Evolutionary conservation across 2,888 invertebrate species (phyloP).

Genomic region (Eumacrocentrus americanus): DNA sequence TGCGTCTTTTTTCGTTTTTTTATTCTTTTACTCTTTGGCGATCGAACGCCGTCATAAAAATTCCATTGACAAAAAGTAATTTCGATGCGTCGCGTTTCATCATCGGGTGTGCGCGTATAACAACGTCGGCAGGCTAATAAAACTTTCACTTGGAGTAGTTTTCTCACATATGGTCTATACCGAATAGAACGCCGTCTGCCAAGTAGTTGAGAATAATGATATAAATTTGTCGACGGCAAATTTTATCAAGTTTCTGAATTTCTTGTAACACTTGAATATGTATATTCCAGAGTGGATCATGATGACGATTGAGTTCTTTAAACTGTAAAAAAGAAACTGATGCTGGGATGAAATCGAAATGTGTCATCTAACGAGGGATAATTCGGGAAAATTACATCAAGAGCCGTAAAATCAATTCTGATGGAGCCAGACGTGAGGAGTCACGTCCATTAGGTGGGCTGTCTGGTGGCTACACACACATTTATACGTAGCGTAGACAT

Average conservation of each 20-base stretch:
- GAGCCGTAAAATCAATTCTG: conserved; percentile 19
- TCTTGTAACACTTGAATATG: too few species aligned
- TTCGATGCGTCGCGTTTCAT: background rate
- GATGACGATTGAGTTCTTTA: background rate
- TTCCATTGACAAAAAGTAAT: conserved; percentile 8
- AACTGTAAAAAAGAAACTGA: background rate
- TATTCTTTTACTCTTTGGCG: background rate
- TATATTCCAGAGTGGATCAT: background rate
- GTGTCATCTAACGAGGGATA: conserved; percentile 3
- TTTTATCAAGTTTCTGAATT: too few species aligned
- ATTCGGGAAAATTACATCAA: conserved; percentile 5
- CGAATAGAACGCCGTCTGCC: background rate
- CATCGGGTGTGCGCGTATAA: background rate
- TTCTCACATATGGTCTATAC: background rate
- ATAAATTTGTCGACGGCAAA: background rate
- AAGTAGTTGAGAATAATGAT: background rate
- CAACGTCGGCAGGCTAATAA: conserved; percentile 1
- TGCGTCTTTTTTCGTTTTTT: conserved; percentile 6
- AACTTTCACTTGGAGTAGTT: conserved; percentile 1
- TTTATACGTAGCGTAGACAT: too few species aligned
- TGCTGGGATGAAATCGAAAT: background rate
- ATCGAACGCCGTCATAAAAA: background rate
- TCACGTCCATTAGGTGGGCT: conserved; percentile 31
- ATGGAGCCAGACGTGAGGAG: conserved; percentile 7
- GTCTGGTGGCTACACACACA: background rate